phyloP scores from a whole-genome alignment of 2,797 vertebrate genomes.

The Nothura maculosa region DNA sequence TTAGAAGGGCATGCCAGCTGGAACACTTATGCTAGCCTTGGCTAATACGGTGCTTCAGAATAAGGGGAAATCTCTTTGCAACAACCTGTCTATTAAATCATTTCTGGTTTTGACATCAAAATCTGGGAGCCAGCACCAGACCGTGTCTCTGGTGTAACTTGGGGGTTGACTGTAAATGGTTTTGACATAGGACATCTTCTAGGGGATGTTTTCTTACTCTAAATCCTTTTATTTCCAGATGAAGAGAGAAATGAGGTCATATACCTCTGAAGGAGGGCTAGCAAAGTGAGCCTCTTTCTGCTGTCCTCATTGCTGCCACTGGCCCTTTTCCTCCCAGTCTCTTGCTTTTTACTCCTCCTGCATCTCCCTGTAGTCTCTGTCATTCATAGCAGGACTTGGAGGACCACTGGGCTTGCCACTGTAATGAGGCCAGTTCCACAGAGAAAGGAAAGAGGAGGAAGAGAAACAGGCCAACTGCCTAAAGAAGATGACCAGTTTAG shows the following conservation, averaged over 20 bases:
- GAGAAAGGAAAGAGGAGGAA: neutral
- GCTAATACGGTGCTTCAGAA: neutral
- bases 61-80: neutral
- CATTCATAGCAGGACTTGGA: neutral
- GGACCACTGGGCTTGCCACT: neutral
- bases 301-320: neutral
- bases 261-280: neutral
- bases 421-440: neutral
- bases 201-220: neutral
- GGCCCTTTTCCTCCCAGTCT: fast-evolving
- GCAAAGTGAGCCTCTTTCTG: neutral
- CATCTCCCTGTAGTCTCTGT: neutral
- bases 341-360: neutral
- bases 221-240: neutral
- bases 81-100: neutral
- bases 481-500: neutral
- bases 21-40: neutral
- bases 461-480: neutral
- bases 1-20: neutral
- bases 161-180: neutral
- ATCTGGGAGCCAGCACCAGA: neutral
- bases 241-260: neutral
- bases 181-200: neutral
- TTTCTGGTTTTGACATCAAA: slow-evolving; percentile 31
- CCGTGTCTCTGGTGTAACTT: neutral